Evolutionary conservation across 2,113 vertebrate genomes (phyloP).

Genomic region (Pantherophis guttatus): DNA sequence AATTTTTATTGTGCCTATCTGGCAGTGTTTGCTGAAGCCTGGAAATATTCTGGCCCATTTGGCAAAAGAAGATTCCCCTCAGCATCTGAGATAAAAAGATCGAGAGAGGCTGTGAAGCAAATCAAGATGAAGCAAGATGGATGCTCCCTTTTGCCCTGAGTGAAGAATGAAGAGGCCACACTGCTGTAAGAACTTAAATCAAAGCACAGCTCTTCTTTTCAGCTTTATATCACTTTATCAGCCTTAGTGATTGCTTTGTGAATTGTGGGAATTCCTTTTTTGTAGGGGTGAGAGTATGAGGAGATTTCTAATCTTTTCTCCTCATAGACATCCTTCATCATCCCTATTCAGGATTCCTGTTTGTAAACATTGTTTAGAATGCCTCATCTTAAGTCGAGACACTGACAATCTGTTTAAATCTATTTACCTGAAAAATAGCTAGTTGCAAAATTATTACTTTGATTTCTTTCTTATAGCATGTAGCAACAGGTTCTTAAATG

Average conservation of each 20-base stretch:
- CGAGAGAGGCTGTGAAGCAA: neutral
- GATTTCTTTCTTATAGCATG: neutral
- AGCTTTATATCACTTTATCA: neutral
- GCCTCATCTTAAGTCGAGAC: neutral
- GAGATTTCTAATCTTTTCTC: neutral
- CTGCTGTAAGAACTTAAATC: neutral
- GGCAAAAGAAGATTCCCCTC: neutral
- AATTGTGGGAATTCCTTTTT: neutral
- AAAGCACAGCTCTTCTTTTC: neutral
- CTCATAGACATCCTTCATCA: neutral
- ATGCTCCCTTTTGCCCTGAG: neutral
- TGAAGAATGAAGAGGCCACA: neutral
- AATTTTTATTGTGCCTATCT: neutral
- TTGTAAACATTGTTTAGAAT: neutral
- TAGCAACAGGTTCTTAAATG: neutral
- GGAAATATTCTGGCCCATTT: neutral
- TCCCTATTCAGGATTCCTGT: neutral
- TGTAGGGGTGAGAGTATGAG: neutral
- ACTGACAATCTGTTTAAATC: neutral
- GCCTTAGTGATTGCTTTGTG: neutral
- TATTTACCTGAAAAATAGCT: neutral
- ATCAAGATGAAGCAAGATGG: neutral
- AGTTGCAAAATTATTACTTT: neutral
- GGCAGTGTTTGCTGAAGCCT: neutral
- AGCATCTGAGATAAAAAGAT: neutral